Base-by-base conservation (phyloP, 2,888 invertebrate species). In the Salticus scenicus region DNA sequence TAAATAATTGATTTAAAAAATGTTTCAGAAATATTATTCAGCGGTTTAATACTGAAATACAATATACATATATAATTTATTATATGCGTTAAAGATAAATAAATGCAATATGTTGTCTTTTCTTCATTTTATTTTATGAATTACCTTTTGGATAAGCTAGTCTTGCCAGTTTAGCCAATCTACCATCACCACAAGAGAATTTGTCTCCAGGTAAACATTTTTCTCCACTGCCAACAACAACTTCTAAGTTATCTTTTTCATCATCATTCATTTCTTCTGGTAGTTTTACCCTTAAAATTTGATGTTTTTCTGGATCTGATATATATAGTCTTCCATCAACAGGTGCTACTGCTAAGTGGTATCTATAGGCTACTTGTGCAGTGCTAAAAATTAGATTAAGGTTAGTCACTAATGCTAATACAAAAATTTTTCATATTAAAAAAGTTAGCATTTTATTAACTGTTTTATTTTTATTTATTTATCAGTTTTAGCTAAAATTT, bases 261-360 rank as follows among this genome's bases (percentile, higher is more conserved):
- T 91, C 91, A 85, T 91, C 91, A 14, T 85, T 82, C 5, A 84
- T 73, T 10, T 87, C 88, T 1, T 78, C 72, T 37, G 77, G 69
- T 8, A 70, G 57, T 30, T 77, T 82, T 67, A 88, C 85, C 41
- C 88, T 84, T 41, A 89, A 82, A 63, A 92, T 91, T 88, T 92
- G 97, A 92, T 97, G 97, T 89, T 95, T 94, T 90, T 97, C 97
- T 42, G 98, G 97, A 91, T 99, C 97, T 66, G 98, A 98, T 90
- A 99, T 96, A 92, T 98, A 98, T 72, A 99, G 93, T 90, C 96
- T 95, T 10, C 98, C 98, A 91, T 98, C 98, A 37, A 98, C 96
- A 28, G 99, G 98, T 72, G 98, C 98, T 70, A 98, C 96, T 82
- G 98, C 97, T 91, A 99, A 93, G 92, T 97, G 98, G 91, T 99